These are phyloP conservation scores for Vidua macroura DNA, from an alignment of 2,113 vertebrate genomes.

Conservation along the genomic window DNA sequence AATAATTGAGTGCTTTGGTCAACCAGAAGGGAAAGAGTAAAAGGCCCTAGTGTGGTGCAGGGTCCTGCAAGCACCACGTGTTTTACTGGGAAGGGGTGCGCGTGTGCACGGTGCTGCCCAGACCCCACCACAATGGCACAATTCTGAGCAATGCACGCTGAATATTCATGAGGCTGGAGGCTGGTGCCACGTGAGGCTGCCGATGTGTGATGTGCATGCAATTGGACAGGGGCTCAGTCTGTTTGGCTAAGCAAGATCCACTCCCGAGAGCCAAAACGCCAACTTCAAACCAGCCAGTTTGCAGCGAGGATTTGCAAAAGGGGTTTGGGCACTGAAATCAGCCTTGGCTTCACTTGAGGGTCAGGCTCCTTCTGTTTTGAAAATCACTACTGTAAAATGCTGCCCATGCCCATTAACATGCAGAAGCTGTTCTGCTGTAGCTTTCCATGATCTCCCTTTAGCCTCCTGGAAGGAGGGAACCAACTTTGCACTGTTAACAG, in stretches of 20 bases:
- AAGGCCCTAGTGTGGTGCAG: neutral
- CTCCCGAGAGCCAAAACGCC: neutral
- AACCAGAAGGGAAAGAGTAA: neutral
- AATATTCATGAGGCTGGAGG: slow-evolving; percentile 41
- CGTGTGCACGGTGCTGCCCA: neutral
- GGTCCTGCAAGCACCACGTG: rapidly evolving
- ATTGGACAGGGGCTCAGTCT: neutral
- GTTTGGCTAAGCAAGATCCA: neutral
- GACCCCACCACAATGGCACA: neutral
- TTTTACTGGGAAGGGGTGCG: neutral
- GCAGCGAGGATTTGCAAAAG: neutral
- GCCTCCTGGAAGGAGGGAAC: neutral
- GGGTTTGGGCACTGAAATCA: neutral
- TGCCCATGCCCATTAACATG: slow-evolving; percentile 23
- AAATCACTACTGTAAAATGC: neutral
- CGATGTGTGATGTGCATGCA: neutral
- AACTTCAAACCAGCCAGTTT: neutral
- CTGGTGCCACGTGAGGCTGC: slow-evolving; percentile 5
- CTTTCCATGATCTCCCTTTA: neutral
- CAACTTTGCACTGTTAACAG: neutral
- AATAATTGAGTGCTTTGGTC: neutral
- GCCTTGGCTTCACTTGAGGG: neutral
- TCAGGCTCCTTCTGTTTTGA: neutral
- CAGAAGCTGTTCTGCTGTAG: slow-evolving; percentile 17
- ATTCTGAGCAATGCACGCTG: neutral